A percentile compares a stretch with the other conserved stretches of the same genome.
Evolutionary conservation across 2,797 vertebrate species (phyloP).

Genomic region (Gallinago stenura): DNA sequence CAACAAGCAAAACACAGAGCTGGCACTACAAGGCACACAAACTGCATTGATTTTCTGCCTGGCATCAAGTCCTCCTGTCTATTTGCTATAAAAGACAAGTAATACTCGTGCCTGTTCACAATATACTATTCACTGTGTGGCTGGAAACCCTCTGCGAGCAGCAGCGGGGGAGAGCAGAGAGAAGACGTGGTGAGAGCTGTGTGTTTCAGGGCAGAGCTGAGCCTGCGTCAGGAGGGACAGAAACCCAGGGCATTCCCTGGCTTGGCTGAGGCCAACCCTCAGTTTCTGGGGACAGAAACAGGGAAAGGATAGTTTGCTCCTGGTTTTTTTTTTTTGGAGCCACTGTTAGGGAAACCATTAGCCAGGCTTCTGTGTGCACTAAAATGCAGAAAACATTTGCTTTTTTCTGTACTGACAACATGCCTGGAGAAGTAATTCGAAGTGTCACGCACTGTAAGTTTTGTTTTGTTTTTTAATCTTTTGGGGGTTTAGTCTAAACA

Average conservation of each 20-base stretch:
- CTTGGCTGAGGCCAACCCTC: neutral
- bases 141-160: neutral
- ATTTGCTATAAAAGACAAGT: neutral
- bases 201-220: neutral
- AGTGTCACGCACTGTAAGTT: neutral
- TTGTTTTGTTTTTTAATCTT: neutral
- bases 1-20: neutral
- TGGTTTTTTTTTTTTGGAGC: neutral
- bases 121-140: neutral
- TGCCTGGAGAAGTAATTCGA: neutral
- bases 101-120: neutral
- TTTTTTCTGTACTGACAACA: neutral
- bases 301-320: neutral
- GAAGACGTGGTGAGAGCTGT: fast-evolving
- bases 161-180: neutral
- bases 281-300: neutral
- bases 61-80: neutral
- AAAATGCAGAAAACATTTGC: neutral
- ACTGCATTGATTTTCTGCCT: neutral
- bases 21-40: neutral
- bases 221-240: neutral
- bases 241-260: neutral
- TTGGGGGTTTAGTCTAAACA: neutral
- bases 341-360: neutral
- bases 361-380: neutral